A percentile compares a stretch with the other conserved stretches of the same genome.
These are phyloP conservation scores for Pectinophora gossypiella DNA, from an alignment of 1,140 invertebrate genomes.

Conservation along the genomic window DNA sequence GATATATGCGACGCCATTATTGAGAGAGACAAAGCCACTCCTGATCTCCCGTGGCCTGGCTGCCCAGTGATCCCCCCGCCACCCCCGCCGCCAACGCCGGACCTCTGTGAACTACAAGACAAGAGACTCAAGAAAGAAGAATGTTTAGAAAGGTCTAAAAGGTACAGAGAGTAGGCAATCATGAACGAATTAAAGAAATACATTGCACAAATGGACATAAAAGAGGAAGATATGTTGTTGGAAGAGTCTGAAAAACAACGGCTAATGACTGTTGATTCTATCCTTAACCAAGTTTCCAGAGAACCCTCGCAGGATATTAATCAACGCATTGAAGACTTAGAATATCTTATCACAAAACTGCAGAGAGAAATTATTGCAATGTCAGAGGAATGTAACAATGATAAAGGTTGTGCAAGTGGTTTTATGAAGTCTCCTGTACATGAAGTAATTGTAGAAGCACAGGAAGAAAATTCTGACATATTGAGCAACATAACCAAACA, in stretches of 20 bases:
- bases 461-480: too few species aligned
- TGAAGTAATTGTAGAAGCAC: too few species aligned
- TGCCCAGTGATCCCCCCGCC: slow-evolving; percentile 25
- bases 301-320: not conserved
- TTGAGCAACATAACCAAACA: too few species aligned
- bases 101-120: slow-evolving; percentile 37
- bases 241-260: too few species aligned
- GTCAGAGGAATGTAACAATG: too few species aligned
- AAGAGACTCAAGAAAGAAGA: slow-evolving; percentile 25
- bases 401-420: too few species aligned
- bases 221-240: too few species aligned
- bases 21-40: not conserved
- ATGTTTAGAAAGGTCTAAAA: slow-evolving; percentile 41
- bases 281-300: not conserved
- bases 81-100: slow-evolving; percentile 24
- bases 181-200: too few species aligned
- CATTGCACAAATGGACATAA: too few species aligned
- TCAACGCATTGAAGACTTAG: not conserved
- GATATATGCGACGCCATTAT: not conserved
- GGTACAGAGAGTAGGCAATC: too few species aligned
- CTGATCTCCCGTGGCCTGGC: slow-evolving; percentile 35
- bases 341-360: not conserved
- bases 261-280: too few species aligned
- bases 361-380: not conserved
- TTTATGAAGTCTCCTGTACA: too few species aligned